These are phyloP conservation scores for Brachyrhaphis roseni DNA, from an alignment of 2,797 vertebrate species.

Conservation along the genomic window DNA sequence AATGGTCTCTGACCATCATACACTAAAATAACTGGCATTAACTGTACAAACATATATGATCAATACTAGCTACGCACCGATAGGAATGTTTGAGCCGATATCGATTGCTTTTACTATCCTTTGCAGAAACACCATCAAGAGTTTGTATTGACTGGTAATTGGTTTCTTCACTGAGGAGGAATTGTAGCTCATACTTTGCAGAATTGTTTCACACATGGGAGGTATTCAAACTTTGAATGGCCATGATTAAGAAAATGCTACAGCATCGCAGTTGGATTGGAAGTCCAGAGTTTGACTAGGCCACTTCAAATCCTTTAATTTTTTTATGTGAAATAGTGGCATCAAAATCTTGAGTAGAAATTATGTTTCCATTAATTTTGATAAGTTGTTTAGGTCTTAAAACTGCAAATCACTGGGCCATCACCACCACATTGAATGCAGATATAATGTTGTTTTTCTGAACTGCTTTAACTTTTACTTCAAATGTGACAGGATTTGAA, in stretches of 20 bases:
- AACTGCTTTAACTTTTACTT: background rate
- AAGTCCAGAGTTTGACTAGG: background rate
- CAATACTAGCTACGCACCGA: background rate
- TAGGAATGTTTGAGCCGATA: background rate
- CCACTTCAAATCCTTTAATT: background rate
- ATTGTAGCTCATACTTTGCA: background rate
- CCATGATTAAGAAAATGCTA: background rate
- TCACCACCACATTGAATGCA: background rate
- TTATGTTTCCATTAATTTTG: background rate
- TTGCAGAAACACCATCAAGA: background rate
- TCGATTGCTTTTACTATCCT: background rate
- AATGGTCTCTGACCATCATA: background rate
- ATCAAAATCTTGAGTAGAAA: background rate
- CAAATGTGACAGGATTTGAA: no score
- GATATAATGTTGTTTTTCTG: background rate
- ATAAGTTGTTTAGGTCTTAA: background rate
- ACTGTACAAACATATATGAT: background rate
- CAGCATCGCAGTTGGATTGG: background rate
- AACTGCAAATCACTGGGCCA: background rate
- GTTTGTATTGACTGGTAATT: background rate
- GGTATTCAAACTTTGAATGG: background rate
- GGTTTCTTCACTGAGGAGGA: background rate
- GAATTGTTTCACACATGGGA: background rate
- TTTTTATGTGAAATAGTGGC: background rate
- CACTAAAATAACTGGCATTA: background rate